phyloP scores from a whole-genome alignment of 2,113 vertebrate species.

The Capreolus pygargus region DNA sequence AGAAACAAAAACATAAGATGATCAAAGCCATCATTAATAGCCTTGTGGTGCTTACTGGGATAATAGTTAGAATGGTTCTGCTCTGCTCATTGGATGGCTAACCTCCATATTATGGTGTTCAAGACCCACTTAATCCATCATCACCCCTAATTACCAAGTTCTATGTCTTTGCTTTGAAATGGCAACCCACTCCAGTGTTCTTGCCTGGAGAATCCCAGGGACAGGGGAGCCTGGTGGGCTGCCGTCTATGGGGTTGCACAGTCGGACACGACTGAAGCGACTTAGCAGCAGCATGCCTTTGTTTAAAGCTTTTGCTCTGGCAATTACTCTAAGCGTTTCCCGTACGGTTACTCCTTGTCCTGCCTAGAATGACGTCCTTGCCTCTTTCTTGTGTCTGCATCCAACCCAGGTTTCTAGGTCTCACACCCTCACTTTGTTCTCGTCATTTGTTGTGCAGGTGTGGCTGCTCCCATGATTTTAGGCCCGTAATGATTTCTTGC shows the following conservation, averaged over 20 bases:
- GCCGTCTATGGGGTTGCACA: too few species aligned
- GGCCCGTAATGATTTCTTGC: neutral
- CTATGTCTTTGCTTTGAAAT: neutral
- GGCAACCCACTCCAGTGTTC: too few species aligned
- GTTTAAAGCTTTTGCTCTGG: neutral
- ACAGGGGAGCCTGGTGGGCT: too few species aligned
- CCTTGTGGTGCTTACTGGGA: neutral
- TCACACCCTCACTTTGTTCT: neutral
- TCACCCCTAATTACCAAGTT: neutral
- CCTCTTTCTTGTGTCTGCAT: fast-evolving
- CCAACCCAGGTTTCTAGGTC: neutral
- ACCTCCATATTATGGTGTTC: neutral
- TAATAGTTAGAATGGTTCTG: neutral
- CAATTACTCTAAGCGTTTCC: fast-evolving
- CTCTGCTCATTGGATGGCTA: neutral
- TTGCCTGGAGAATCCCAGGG: too few species aligned
- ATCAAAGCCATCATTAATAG: neutral
- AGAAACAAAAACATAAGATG: neutral
- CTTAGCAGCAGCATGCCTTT: neutral
- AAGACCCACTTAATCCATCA: neutral
- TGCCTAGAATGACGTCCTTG: neutral
- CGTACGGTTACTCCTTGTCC: neutral
- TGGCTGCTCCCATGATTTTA: neutral
- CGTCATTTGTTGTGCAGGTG: neutral
- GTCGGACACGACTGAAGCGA: too few species aligned